Percentiles rank a stretch among this genome's conserved stretches.
Evolutionary conservation across 23 tunicate species (phyloP).

Genomic region (Phallusia fumigata): DNA sequence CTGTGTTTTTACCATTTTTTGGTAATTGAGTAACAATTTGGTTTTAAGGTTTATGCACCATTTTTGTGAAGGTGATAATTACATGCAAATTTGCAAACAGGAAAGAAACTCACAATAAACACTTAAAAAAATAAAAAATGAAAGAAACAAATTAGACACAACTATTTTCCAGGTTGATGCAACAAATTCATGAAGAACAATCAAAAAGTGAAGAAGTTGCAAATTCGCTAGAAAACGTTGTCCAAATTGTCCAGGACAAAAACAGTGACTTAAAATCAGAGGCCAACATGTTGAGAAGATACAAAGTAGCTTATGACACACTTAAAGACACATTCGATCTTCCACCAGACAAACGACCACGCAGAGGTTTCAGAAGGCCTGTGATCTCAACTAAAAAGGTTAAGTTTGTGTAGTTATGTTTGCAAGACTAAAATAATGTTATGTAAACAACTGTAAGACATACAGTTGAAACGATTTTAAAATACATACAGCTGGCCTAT

Average conservation of each 20-base stretch:
- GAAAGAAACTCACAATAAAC: too few relatives aligned
- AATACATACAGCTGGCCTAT: too few relatives aligned
- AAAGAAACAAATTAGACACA: too few relatives aligned
- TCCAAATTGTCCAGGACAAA: slow-evolving; percentile 8
- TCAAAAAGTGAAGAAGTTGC: neutral
- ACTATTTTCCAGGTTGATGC: slow-evolving; percentile 16
- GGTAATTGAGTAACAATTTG: too few relatives aligned
- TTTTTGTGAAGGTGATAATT: too few relatives aligned
- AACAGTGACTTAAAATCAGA: slow-evolving; percentile 24
- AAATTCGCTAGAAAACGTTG: slow-evolving; percentile 4
- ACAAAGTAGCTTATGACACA: slow-evolving; percentile 70
- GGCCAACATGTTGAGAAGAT: slow-evolving; percentile 43
- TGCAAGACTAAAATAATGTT: neutral
- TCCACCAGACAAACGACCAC: slow-evolving; percentile 81
- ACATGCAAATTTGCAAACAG: too few relatives aligned
- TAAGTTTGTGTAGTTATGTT: neutral
- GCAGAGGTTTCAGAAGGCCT: slow-evolving; percentile 83
- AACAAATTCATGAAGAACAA: slow-evolving; percentile 20
- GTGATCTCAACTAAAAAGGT: slow-evolving; percentile 87
- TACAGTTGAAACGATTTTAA: too few relatives aligned
- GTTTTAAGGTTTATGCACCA: too few relatives aligned
- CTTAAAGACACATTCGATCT: slow-evolving; percentile 84
- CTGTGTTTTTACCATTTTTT: too few relatives aligned
- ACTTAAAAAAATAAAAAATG: too few relatives aligned
- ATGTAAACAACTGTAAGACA: neutral